Evolutionary conservation across 2,888 invertebrate genomes (phyloP), one percentile per base, ranked within the genome.

Genomic region (Sialis lutaria): DNA sequence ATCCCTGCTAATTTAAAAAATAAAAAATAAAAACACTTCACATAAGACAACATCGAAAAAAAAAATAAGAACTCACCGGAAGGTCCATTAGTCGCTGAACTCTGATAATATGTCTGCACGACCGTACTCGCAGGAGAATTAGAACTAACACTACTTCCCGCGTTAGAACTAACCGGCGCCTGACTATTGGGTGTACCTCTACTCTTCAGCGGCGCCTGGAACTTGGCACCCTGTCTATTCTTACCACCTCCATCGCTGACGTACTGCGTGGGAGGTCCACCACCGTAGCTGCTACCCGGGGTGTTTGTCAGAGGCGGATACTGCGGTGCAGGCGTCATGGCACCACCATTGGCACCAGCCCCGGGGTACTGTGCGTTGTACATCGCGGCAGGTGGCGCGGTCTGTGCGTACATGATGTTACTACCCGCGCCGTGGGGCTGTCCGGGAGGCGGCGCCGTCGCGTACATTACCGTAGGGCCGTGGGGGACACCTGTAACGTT

Each of bases 71-170:
- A 22, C 22, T 22, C 22, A 22, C 22, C 22, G 22, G 22, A 22
- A 22, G 22, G 22, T 2, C 22, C 22, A 4, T 22, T 22, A 22
- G 22, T 22, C 22, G 50, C 48, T 43, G 53, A 53, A 45, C 55
- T 55, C 6, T 57, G 58, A 52, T 61, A 61, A 52, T 61, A 64
- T 5, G 57, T 58, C 5, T 63, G 57, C 33, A 64, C 57, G 40
- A 65, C 62, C 1, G 65, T 62, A 35, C 61, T 59, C 4, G 65
- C 64, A 6, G 65, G 65, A 9, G 65, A 65, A 53, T 58, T 64
- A 3, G 63, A 60, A n/a, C 63, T 65, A 1, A 61, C 62, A 50
- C 64, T 56, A 43, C 54, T 63, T 48, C 60, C 61, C 46, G 64
- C 64, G 55, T 63, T 64, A 31, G 64, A 64, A 48, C 57, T 54